These are phyloP conservation scores for Aphaenogaster ashmeadi DNA, from an alignment of 1,140 invertebrate genomes.

Conservation along the genomic window DNA sequence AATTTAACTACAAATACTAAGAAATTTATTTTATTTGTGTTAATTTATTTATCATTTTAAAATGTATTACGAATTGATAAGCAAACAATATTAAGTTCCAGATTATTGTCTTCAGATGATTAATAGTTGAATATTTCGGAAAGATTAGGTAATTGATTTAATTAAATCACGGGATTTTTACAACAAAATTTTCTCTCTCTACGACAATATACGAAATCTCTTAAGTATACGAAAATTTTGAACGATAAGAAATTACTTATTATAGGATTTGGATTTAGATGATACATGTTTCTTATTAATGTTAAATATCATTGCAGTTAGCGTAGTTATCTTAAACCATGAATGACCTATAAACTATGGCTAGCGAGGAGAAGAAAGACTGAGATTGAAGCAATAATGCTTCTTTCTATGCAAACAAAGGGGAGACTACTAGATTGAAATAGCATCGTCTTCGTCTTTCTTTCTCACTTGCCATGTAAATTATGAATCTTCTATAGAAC, in stretches of 20 bases:
- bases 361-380: conserved; percentile 21
- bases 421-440: conserved; percentile 14
- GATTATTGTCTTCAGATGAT: background rate
- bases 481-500: background rate
- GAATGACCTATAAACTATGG: conserved; percentile 16
- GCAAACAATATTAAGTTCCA: background rate
- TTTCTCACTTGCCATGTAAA: conserved; percentile 1
- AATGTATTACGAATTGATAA: background rate
- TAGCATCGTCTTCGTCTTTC: conserved; percentile 1
- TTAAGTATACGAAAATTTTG: background rate
- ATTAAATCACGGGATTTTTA: background rate
- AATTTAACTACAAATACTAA: background rate
- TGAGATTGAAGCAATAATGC: conserved; percentile 33
- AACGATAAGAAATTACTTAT: background rate
- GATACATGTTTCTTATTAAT: background rate
- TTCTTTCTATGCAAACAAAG: conserved; percentile 29
- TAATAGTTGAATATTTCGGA: background rate
- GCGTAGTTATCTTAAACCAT: background rate
- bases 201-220: background rate
- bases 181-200: background rate
- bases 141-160: background rate
- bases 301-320: background rate
- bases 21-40: background rate
- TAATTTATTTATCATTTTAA: background rate
- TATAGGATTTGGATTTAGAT: background rate